Conservation (phyloP, 2,888 invertebrate genomes). For the Caenorhabditis angaria region DNA sequence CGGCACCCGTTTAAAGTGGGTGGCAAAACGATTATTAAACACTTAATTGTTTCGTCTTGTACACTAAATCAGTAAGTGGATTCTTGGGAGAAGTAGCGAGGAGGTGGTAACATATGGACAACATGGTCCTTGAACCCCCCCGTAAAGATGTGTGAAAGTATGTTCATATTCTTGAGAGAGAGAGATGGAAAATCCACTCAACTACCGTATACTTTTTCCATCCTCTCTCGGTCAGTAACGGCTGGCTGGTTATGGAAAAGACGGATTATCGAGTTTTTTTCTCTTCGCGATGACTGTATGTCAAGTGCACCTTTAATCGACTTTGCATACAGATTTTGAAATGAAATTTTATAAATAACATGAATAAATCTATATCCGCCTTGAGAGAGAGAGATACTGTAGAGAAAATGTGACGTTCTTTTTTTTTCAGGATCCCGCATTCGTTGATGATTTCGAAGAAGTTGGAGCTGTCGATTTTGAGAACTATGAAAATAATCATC, state of each 20-base stretch:
- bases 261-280: constrained; percentile 31
- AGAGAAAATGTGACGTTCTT: neutral
- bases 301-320: constrained; percentile 43
- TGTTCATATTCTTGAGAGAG: constrained; percentile 3
- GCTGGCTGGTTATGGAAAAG: constrained; percentile 24
- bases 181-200: neutral
- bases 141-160: constrained; percentile 15
- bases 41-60: constrained; percentile 50
- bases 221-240: constrained; percentile 8
- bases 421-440: constrained; percentile 40
- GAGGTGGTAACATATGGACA: constrained; percentile 40
- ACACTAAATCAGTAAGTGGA: too few relatives aligned
- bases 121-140: constrained; percentile 21
- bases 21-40: constrained; percentile 34
- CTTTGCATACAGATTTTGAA: constrained; percentile 28
- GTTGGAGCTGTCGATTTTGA: constrained; percentile 34
- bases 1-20: constrained; percentile 36
- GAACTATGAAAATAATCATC: constrained; percentile 16
- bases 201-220: neutral
- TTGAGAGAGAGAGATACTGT: neutral
- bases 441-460: constrained; percentile 50
- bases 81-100: too few relatives aligned
- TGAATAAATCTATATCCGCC: constrained; percentile 1
- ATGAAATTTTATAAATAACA: neutral
- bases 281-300: constrained; percentile 31